phyloP scores from a whole-genome alignment of 2,888 invertebrate species.

The Candidula unifasciata region DNA sequence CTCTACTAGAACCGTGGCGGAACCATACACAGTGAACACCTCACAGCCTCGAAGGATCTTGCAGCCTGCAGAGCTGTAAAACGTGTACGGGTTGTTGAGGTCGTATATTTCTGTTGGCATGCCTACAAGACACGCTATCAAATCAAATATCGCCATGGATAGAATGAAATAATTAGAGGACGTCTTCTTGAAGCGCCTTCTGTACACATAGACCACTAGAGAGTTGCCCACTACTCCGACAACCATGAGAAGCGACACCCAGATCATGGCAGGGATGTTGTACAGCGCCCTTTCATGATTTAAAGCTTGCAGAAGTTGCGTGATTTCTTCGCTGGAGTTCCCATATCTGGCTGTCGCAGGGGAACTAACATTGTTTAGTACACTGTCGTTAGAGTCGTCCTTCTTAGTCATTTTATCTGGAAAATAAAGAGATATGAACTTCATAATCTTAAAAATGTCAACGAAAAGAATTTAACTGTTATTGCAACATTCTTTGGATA shows the following conservation, averaged over 20 bases:
- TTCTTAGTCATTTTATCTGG: conserved; percentile 1
- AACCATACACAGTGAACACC: conserved; percentile 66
- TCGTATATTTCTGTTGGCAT: conserved; percentile 70
- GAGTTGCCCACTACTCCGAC: conserved; percentile 67
- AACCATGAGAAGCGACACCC: conserved; percentile 62
- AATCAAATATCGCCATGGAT: conserved; percentile 70
- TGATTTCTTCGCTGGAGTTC: conserved; percentile 32
- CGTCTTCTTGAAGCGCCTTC: conserved; percentile 64
- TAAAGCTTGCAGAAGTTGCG: conserved; percentile 52
- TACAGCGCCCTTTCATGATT: conserved; percentile 63
- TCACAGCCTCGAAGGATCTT: conserved; percentile 65
- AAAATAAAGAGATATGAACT: background rate
- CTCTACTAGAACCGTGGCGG: conserved; percentile 67
- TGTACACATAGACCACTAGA: conserved; percentile 67
- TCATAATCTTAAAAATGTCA: too few relatives aligned
- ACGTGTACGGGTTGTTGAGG: conserved; percentile 66
- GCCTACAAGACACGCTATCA: conserved; percentile 66
- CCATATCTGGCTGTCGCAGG: background rate
- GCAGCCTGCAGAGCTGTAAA: conserved; percentile 64
- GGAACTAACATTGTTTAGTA: background rate
- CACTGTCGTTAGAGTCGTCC: conserved; percentile 6
- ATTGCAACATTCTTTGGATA: too few relatives aligned
- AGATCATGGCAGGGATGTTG: conserved; percentile 67
- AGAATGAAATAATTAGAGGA: conserved; percentile 72
- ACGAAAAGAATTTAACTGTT: too few relatives aligned